These are phyloP conservation scores for Drosophila ezoana DNA, from an alignment of 2,888 invertebrate genomes.

Conservation along the genomic window DNA sequence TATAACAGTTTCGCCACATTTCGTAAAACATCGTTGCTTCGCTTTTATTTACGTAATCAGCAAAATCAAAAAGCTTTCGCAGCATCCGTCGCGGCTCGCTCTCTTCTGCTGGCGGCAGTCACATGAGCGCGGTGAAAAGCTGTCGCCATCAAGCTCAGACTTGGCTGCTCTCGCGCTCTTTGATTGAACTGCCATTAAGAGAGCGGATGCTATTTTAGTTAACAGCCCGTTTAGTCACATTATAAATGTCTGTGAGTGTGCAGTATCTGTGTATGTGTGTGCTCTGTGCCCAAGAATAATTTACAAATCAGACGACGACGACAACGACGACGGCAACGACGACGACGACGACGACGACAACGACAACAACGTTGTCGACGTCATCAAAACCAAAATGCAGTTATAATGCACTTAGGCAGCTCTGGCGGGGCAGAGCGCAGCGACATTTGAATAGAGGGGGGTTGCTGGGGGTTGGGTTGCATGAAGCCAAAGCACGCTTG, in stretches of 20 bases:
- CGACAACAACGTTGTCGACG: slow-evolving; percentile 66
- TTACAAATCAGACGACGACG: slow-evolving; percentile 66
- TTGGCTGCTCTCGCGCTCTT: slow-evolving; percentile 30
- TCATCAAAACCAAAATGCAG: slow-evolving; percentile 79
- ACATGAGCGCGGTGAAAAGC: slow-evolving; percentile 68
- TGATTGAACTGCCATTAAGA: slow-evolving; percentile 42
- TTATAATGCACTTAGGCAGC: slow-evolving; percentile 70
- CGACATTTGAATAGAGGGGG: neutral
- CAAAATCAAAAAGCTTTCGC: slow-evolving; percentile 71
- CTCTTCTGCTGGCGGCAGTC: slow-evolving; percentile 33
- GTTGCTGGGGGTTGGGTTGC: slow-evolving; percentile 5
- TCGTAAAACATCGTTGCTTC: slow-evolving; percentile 65
- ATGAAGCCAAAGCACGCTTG: slow-evolving; percentile 59
- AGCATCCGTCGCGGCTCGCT: slow-evolving; percentile 55
- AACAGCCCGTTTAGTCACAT: slow-evolving; percentile 59
- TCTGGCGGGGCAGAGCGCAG: neutral
- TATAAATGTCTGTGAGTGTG: slow-evolving; percentile 41
- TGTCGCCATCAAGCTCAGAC: slow-evolving; percentile 20
- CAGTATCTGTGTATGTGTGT: slow-evolving; percentile 5
- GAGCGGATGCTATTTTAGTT: slow-evolving; percentile 44
- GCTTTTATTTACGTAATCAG: slow-evolving; percentile 81
- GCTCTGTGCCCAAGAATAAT: slow-evolving; percentile 63
- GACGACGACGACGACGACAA: slow-evolving; percentile 32
- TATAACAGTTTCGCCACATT: slow-evolving; percentile 69
- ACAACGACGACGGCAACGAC: slow-evolving; percentile 14